Evolutionary conservation across 2,888 invertebrate species (phyloP).

Genomic region (Acleris emargana): DNA sequence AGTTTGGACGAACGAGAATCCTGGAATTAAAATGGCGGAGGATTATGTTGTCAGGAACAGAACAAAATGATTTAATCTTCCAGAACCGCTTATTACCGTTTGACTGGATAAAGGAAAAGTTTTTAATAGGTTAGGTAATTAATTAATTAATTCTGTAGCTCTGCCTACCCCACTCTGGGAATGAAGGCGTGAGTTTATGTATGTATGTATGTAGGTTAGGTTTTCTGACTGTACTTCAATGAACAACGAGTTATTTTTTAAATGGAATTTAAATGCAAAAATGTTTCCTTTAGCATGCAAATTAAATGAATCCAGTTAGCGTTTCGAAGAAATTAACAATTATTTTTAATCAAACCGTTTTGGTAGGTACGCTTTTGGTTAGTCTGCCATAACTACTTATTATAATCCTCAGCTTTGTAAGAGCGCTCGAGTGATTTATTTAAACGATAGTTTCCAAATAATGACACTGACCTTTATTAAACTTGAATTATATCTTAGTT

Average conservation of each 20-base stretch:
- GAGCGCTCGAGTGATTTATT: constrained; percentile 2
- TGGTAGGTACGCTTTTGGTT: not conserved
- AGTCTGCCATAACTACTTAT: constrained; percentile 2
- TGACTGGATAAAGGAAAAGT: not conserved
- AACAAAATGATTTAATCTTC: not conserved
- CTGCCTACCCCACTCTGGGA: too few species aligned
- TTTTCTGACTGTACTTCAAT: not conserved
- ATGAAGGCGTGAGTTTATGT: too few species aligned
- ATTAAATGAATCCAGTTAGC: not conserved
- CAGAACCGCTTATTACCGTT: not conserved
- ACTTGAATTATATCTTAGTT: not conserved
- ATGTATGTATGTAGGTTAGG: too few species aligned
- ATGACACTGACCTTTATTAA: not conserved
- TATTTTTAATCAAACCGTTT: constrained; percentile 6
- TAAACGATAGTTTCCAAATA: not conserved
- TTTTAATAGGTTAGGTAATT: not conserved
- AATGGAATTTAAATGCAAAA: constrained; percentile 3
- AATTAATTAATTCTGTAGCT: too few species aligned
- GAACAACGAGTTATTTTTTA: not conserved
- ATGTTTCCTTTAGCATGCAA: not conserved
- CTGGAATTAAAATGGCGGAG: constrained; percentile 11
- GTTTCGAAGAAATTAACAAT: constrained; percentile 3
- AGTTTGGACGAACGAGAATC: constrained; percentile 13
- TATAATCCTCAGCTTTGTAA: not conserved
- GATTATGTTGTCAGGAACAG: not conserved